Percentiles rank a stretch among this genome's conserved stretches.
These are phyloP conservation scores for Bombus sibiricus DNA, from an alignment of 1,140 invertebrate species.

Conservation along the genomic window DNA sequence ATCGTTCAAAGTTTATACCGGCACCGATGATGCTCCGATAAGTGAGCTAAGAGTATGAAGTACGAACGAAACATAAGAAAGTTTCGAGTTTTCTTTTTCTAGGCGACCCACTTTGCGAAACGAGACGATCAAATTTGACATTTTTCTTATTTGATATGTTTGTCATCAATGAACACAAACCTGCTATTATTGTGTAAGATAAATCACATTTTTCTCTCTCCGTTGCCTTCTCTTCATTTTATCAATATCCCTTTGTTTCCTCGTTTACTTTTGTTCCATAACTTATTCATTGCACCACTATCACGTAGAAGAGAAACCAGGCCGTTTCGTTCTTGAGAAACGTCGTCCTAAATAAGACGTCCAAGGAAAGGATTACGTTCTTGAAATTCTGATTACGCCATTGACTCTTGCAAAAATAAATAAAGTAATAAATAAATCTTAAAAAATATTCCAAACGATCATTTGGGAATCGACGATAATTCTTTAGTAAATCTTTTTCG, in stretches of 20 bases:
- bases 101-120: slow-evolving; percentile 41
- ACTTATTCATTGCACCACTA: neutral
- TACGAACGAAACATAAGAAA: slow-evolving; percentile 36
- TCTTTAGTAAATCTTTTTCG: neutral
- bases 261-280: neutral
- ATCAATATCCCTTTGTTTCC: neutral
- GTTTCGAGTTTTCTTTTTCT: slow-evolving; percentile 39
- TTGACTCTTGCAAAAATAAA: neutral
- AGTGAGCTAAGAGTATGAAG: slow-evolving; percentile 10
- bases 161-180: slow-evolving; percentile 12
- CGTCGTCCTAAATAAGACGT: neutral
- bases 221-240: neutral
- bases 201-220: slow-evolving; percentile 13
- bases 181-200: slow-evolving; percentile 30
- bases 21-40: neutral
- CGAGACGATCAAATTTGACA: slow-evolving; percentile 18
- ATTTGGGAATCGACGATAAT: too few relatives aligned
- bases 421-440: neutral
- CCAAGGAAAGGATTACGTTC: neutral
- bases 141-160: slow-evolving; percentile 60
- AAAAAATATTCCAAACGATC: neutral
- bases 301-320: neutral
- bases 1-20: neutral
- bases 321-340: neutral
- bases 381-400: neutral